These are phyloP conservation scores for Cassiopea andromeda DNA, from an alignment of 30 jellyfish, hydroid and myxozoan genomes.

Conservation along the genomic window DNA sequence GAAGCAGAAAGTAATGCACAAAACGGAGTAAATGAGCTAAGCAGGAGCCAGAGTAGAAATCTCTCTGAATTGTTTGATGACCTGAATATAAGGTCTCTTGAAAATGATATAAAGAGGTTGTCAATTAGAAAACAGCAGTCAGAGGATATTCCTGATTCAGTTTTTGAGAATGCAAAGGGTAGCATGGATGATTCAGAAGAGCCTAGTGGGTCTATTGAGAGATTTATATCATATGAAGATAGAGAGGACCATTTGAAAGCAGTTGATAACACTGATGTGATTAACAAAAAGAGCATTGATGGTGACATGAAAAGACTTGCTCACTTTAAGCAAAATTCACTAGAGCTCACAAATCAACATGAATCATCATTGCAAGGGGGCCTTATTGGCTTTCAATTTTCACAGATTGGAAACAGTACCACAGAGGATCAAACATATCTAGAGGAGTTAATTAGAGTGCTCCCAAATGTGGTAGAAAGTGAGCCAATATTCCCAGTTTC, in stretches of 20 bases:
- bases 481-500: slow-evolving; percentile 18
- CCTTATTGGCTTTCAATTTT: not conserved
- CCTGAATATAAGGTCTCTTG: slow-evolving; percentile 53
- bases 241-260: slow-evolving; percentile 69
- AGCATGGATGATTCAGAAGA: slow-evolving; percentile 24
- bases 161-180: not conserved
- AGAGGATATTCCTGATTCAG: slow-evolving; percentile 20
- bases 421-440: not conserved
- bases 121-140: slow-evolving; percentile 32
- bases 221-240: slow-evolving; percentile 63
- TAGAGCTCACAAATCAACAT: slow-evolving; percentile 40
- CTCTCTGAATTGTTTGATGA: slow-evolving; percentile 65
- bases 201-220: slow-evolving; percentile 39
- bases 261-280: slow-evolving; percentile 62
- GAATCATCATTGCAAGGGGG: not conserved
- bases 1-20: slow-evolving; percentile 52
- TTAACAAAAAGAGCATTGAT: slow-evolving; percentile 62
- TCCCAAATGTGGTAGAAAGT: slow-evolving; percentile 53
- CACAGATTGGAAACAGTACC: slow-evolving; percentile 15
- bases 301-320: slow-evolving; percentile 64
- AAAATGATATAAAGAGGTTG: slow-evolving; percentile 53
- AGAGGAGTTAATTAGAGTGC: slow-evolving; percentile 13
- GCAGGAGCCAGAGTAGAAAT: slow-evolving; percentile 7
- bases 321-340: slow-evolving; percentile 63
- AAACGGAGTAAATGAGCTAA: not conserved